Percentiles rank a stretch among this genome's conserved stretches.
phyloP scores from a whole-genome alignment of 1,140 invertebrate genomes.

The Tetragnatha versicolor region DNA sequence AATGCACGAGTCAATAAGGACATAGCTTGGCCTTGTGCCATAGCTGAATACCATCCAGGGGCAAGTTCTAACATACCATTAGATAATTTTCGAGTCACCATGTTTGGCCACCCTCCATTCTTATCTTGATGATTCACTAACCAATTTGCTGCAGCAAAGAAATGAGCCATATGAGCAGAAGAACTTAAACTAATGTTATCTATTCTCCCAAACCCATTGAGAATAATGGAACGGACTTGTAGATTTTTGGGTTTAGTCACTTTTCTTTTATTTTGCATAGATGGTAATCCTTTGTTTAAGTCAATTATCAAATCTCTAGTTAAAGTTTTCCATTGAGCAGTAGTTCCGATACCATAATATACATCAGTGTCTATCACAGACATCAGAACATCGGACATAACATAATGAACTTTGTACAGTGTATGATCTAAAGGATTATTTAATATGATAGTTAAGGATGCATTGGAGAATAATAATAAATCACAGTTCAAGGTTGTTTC shows the following conservation, averaged over 20 bases:
- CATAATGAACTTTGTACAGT: constrained; percentile 82
- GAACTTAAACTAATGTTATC: constrained; percentile 85
- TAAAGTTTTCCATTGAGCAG: constrained; percentile 77
- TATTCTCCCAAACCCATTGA: constrained; percentile 79
- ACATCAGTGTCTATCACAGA: constrained; percentile 78
- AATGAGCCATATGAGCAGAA: constrained; percentile 85
- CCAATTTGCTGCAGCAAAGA: constrained; percentile 93
- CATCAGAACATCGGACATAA: constrained; percentile 76
- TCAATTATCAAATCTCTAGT: constrained; percentile 90
- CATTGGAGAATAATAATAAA: constrained; percentile 69
- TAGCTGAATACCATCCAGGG: constrained; percentile 94
- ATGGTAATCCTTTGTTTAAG: constrained; percentile 83
- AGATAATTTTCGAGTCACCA: constrained; percentile 79
- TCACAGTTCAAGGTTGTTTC: constrained; percentile 48
- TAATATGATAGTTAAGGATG: constrained; percentile 78
- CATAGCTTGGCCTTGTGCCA: constrained; percentile 97
- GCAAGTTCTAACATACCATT: constrained; percentile 77
- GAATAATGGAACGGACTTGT: constrained; percentile 71
- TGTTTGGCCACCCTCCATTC: constrained; percentile 88
- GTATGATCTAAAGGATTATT: constrained; percentile 80
- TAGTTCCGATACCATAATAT: constrained; percentile 83
- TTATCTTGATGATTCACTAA: constrained; percentile 86
- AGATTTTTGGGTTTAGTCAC: constrained; percentile 65
- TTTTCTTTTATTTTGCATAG: constrained; percentile 70
- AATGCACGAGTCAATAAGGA: constrained; percentile 91